Evolutionary conservation across 2,888 invertebrate species (phyloP).

Genomic region (Morpho helenor): DNA sequence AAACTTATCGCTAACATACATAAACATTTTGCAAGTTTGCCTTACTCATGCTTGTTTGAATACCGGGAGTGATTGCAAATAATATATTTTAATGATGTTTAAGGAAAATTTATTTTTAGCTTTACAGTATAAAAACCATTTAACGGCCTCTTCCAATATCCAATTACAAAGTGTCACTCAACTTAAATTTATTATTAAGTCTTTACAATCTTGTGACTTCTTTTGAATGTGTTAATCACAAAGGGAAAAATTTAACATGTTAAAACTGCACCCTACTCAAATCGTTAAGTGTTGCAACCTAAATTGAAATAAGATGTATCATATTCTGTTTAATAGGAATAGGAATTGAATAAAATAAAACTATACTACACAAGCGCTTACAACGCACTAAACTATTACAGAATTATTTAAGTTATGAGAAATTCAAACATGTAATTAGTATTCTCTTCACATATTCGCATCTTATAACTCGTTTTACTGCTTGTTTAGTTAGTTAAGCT

Average conservation of each 20-base stretch:
- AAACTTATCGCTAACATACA: slow-evolving; percentile 1
- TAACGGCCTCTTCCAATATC: background rate
- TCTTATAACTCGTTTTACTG: too few species aligned
- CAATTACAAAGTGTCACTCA: background rate
- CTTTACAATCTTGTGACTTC: background rate
- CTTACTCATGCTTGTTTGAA: slow-evolving; percentile 17
- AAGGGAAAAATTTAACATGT: too few species aligned
- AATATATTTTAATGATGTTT: slow-evolving; percentile 7
- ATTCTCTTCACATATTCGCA: background rate
- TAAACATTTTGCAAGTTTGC: slow-evolving; percentile 6
- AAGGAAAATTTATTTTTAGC: slow-evolving; percentile 16
- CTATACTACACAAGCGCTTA: too few species aligned
- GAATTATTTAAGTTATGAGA: too few species aligned
- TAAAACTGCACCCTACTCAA: too few species aligned
- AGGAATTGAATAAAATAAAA: too few species aligned
- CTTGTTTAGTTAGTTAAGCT: too few species aligned
- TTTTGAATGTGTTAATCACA: background rate
- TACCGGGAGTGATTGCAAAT: slow-evolving; percentile 18
- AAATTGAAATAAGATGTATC: too few species aligned
- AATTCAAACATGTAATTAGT: background rate
- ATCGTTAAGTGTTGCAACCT: too few species aligned
- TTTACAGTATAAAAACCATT: background rate
- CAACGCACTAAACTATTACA: too few species aligned
- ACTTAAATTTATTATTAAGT: background rate
- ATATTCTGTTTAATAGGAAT: too few species aligned